phyloP scores from a whole-genome alignment of 2,888 invertebrate genomes.

The Oeneis ivallda region DNA sequence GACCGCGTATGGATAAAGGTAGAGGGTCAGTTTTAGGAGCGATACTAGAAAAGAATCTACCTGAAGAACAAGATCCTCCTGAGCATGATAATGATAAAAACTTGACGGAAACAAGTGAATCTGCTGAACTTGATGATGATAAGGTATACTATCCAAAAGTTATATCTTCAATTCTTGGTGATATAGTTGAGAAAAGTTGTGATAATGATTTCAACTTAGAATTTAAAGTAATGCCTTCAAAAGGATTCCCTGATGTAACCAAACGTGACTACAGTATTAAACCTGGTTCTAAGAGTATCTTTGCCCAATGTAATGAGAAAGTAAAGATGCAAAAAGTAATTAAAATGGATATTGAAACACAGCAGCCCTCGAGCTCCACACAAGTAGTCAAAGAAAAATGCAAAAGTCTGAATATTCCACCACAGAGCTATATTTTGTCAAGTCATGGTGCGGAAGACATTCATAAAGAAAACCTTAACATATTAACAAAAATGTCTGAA shows the following conservation, averaged over 20 bases:
- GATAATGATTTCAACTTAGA: constrained; percentile 46
- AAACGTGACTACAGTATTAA: constrained; percentile 59
- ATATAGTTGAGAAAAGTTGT: constrained; percentile 80
- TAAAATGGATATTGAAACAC: constrained; percentile 61
- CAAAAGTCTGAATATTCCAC: constrained; percentile 48
- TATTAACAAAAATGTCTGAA: constrained; percentile 85
- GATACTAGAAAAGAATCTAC: constrained; percentile 61
- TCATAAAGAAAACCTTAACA: constrained; percentile 87
- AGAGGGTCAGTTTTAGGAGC: constrained; percentile 53
- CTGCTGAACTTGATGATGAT: constrained; percentile 56
- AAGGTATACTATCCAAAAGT: constrained; percentile 75
- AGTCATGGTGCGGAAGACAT: constrained; percentile 81
- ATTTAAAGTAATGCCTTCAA: constrained; percentile 55
- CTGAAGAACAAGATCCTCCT: constrained; percentile 33
- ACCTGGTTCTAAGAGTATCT: constrained; percentile 70
- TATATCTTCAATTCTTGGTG: constrained; percentile 70
- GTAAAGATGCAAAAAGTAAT: constrained; percentile 34
- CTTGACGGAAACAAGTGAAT: neutral
- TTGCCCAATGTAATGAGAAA: constrained; percentile 71
- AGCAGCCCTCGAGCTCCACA: constrained; percentile 45
- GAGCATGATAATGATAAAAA: constrained; percentile 59
- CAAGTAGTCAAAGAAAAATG: constrained; percentile 3
- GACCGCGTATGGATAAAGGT: constrained; percentile 54
- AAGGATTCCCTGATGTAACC: constrained; percentile 78
- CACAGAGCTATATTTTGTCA: constrained; percentile 75